Base-by-base conservation (phyloP, 2,113 vertebrate genomes). In the Heterotilapia buettikoferi region DNA sequence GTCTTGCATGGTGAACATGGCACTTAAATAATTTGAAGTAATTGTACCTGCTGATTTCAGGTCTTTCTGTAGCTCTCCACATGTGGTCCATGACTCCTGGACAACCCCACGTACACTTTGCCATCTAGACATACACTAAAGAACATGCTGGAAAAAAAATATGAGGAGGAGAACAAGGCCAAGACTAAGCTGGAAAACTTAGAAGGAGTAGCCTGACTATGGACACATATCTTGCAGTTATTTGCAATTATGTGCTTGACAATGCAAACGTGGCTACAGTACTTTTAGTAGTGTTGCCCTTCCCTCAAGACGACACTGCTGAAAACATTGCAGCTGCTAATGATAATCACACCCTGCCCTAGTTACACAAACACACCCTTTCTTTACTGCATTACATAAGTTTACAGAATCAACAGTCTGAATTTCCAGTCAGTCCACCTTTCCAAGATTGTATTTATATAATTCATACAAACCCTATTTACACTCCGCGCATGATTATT, bases 301-400 rank as follows among this genome's bases (percentile, higher is more conserved):
- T 63, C 59, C 29, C 16, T 2, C 59, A 33, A 63, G 59, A 63
- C 6, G 5, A 63, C 29, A 33, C 9, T 9, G 6, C 29, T 33
- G 1, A 33, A 63, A 33, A 33, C 16, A 63, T 10, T 63, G 29
- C 16, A 63, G 59, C 59, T 33, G 57, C 9, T 33, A 33, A 61
- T 18, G 57, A 63, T 36, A 63, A 36, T n/a, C 18, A 63, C 31
- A 63, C 31, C 59, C 59, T 63, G 1, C 31, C 3, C 31, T 63
- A 19, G 16, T 36, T 2, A 19, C 31, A 63, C 16, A 33, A 61
- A 61, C 57, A 61, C 3, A 0, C 0, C 14, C 26, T 61, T 61
- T 61, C 57, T 61, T 61, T 63, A 63, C 59, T 7, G 31, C 31
- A 63, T 63, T 63, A 63, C 31, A 63, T 63, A 36, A 11, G 0